Evolutionary conservation across 2,797 vertebrate genomes (phyloP).

Genomic region (Centropyge bicolor): DNA sequence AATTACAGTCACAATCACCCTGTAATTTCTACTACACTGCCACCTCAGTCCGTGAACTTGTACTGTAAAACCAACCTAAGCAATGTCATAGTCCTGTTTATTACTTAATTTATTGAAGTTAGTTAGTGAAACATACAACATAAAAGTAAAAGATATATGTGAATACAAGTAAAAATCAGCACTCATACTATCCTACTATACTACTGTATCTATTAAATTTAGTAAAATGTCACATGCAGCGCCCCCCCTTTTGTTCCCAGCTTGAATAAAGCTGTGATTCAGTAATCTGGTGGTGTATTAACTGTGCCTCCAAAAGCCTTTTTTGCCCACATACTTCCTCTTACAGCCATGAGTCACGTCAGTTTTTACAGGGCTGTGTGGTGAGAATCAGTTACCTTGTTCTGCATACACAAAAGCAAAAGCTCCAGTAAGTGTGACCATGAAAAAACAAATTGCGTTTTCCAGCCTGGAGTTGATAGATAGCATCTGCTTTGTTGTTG

Average conservation of each 20-base stretch:
- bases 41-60: background rate
- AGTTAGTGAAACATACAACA: background rate
- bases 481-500: constrained; percentile 72
- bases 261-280: constrained; percentile 49
- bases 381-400: constrained; percentile 43
- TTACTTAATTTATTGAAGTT: background rate
- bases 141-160: background rate
- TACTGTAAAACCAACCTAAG: background rate
- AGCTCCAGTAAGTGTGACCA: constrained; percentile 57
- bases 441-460: constrained; percentile 54
- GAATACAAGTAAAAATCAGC: background rate
- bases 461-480: constrained; percentile 56
- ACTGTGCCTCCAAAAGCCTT: constrained; percentile 34
- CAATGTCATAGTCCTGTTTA: background rate
- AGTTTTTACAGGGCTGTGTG: constrained; percentile 38
- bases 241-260: constrained; percentile 11
- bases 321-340: constrained; percentile 56
- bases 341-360: constrained; percentile 55
- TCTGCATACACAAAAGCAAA: constrained; percentile 38
- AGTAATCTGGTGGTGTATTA: constrained; percentile 41
- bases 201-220: constrained; percentile 11
- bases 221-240: constrained; percentile 3
- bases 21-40: constrained; percentile 25
- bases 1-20: constrained; percentile 18
- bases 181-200: background rate